phyloP scores from a whole-genome alignment of 2,888 invertebrate genomes.

The Petrophora chlorosata region DNA sequence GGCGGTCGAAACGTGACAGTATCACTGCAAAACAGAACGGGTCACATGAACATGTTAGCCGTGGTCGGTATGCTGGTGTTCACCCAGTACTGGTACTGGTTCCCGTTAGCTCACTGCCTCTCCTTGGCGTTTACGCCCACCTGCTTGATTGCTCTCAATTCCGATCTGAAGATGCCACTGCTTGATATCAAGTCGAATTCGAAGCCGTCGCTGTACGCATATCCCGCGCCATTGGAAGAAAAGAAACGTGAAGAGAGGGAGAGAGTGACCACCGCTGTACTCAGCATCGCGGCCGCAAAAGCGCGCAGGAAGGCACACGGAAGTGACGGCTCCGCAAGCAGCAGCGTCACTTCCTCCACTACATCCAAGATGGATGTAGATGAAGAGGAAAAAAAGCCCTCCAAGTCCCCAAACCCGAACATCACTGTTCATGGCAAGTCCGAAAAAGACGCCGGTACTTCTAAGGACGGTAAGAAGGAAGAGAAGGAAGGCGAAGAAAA shows the following conservation, averaged over 20 bases:
- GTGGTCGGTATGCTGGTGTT: conserved; percentile 99
- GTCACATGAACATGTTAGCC: conserved; percentile 98
- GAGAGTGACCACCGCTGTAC: conserved; percentile 98
- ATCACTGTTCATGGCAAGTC: conserved; percentile 78
- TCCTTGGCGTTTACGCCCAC: conserved; percentile 98
- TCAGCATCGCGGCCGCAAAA: conserved; percentile 96
- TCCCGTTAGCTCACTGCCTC: conserved; percentile 97
- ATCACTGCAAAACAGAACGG: conserved; percentile 96
- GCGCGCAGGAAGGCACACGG: conserved; percentile 93
- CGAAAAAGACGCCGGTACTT: conserved; percentile 58
- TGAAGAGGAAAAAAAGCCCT: conserved; percentile 84
- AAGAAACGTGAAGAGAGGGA: conserved; percentile 99
- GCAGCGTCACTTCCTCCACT: conserved; percentile 78
- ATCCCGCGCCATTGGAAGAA: conserved; percentile 98
- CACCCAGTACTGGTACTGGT: conserved; percentile 99
- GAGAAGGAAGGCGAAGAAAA: conserved; percentile 77
- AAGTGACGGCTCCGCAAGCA: conserved; percentile 85
- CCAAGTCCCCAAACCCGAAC: conserved; percentile 76
- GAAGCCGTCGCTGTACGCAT: conserved; percentile 97
- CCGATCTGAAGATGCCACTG: conserved; percentile 96
- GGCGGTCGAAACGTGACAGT: conserved; percentile 98
- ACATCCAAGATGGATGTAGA: conserved; percentile 96
- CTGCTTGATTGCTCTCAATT: conserved; percentile 96
- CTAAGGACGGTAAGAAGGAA: conserved; percentile 69
- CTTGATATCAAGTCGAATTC: conserved; percentile 96